Percentiles rank a stretch among this genome's conserved stretches.
Evolutionary conservation across 1,140 invertebrate genomes (phyloP).

Genomic region (Riptortus pedestris): DNA sequence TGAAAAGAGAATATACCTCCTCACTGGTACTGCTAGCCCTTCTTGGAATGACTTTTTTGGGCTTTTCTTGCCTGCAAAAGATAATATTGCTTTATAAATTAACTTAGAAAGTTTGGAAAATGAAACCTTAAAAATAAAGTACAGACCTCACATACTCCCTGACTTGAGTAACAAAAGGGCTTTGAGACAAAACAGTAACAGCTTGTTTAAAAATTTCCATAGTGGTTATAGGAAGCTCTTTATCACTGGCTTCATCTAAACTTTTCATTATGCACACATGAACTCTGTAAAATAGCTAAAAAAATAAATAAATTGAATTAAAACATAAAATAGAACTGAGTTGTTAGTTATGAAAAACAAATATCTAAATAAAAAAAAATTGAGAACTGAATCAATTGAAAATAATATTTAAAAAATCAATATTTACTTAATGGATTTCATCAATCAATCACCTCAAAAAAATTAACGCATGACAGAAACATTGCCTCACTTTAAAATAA

Average conservation of each 20-base stretch:
- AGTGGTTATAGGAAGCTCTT: constrained; percentile 38
- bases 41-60: background rate
- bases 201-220: constrained; percentile 24
- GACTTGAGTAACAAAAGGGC: constrained; percentile 28
- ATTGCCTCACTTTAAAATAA: no score
- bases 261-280: constrained; percentile 79
- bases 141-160: constrained; percentile 1
- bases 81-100: no score
- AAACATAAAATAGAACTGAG: no score
- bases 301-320: constrained; percentile 16
- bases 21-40: background rate
- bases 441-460: no score
- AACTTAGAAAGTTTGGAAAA: background rate
- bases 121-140: background rate
- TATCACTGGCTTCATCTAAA: constrained; percentile 55
- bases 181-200: constrained; percentile 23
- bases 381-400: background rate
- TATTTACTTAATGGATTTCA: no score
- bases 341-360: no score
- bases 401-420: no score
- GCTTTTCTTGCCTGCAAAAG: background rate
- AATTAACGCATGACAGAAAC: no score
- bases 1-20: background rate
- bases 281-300: constrained; percentile 54
- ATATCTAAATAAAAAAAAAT: constrained; percentile 19